Percentiles rank a stretch among this genome's conserved stretches.
Conservation (phyloP, 2,888 invertebrate species). For the Pyralis farinalis region DNA sequence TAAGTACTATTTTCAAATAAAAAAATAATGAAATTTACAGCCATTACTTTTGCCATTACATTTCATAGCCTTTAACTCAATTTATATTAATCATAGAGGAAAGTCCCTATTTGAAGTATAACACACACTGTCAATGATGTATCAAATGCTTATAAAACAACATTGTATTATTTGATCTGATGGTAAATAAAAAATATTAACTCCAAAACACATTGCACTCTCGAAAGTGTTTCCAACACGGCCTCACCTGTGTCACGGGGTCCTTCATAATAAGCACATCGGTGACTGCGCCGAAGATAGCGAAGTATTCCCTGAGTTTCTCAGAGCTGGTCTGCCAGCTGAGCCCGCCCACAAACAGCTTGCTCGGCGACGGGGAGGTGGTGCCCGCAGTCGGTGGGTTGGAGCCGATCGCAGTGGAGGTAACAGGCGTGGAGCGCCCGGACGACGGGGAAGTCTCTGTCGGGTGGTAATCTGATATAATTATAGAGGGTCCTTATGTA, state of each 20-base stretch:
- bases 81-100: too few species aligned
- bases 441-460: conserved; percentile 82
- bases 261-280: conserved; percentile 97
- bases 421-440: conserved; percentile 86
- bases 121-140: too few species aligned
- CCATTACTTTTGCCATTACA: too few species aligned
- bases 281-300: conserved; percentile 94
- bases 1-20: too few species aligned
- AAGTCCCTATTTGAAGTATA: too few species aligned
- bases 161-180: too few species aligned
- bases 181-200: too few species aligned
- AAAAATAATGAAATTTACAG: too few species aligned
- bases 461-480: conserved; percentile 20
- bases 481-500: too few species aligned
- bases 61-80: too few species aligned
- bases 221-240: too few species aligned
- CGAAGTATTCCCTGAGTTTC: conserved; percentile 95
- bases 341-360: conserved; percentile 94
- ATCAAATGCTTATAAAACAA: too few species aligned
- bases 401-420: conserved; percentile 41
- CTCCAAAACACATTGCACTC: neutral
- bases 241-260: conserved; percentile 92
- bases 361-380: conserved; percentile 85
- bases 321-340: conserved; percentile 97
- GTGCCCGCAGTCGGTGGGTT: conserved; percentile 20